Evolutionary conservation across 2,888 invertebrate genomes (phyloP).

Genomic region (Vesta saturnalis): DNA sequence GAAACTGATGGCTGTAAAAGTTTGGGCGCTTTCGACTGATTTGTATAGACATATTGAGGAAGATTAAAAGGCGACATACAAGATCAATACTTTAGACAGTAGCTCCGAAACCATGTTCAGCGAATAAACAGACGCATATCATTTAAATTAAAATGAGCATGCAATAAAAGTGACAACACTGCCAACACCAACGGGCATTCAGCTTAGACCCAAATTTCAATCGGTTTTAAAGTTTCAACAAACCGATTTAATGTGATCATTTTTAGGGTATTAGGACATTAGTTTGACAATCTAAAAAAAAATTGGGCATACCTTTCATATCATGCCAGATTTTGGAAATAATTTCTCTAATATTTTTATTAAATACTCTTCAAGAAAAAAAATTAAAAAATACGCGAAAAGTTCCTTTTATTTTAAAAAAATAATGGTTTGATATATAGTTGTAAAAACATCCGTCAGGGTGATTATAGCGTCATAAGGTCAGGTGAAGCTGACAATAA

Average conservation of each 20-base stretch:
- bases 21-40: not conserved
- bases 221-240: constrained; percentile 3
- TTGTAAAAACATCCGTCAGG: constrained; percentile 21
- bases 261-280: constrained; percentile 31
- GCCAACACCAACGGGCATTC: constrained; percentile 26
- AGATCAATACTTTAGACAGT: not conserved
- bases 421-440: constrained; percentile 12
- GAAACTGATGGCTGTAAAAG: not conserved
- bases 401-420: not conserved
- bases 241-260: constrained; percentile 20
- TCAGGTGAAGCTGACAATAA: constrained; percentile 47
- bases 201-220: not conserved
- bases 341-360: constrained; percentile 7
- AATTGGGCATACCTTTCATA: constrained; percentile 24
- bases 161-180: constrained; percentile 35
- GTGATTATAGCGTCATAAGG: constrained; percentile 35
- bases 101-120: too few species aligned
- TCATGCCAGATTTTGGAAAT: constrained; percentile 17
- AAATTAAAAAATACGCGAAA: not conserved
- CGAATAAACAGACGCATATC: constrained; percentile 35
- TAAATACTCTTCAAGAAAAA: not conserved
- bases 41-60: not conserved
- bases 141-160: constrained; percentile 30
- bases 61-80: not conserved
- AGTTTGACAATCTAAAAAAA: constrained; percentile 30